A percentile compares a stretch with the other conserved stretches of the same genome.
Evolutionary conservation across 2,113 vertebrate species (phyloP).

Genomic region (Meriones unguiculatus): DNA sequence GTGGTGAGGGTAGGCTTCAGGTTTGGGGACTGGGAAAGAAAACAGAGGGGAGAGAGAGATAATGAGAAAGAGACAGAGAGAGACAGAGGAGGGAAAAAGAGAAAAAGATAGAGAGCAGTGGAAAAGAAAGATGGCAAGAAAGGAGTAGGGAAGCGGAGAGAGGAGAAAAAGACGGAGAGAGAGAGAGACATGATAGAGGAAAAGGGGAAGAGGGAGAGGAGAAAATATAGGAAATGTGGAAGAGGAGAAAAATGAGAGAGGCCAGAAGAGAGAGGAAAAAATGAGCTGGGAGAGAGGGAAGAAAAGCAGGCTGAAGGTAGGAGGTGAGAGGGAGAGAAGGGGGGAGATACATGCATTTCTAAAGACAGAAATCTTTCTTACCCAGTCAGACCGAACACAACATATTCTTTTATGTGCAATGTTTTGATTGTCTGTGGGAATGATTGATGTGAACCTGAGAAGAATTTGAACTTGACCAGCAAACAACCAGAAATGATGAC

Average conservation of each 20-base stretch:
- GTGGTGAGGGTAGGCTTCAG: background rate
- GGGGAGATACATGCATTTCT: background rate
- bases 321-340: background rate
- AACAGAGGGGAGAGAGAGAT: too few species aligned
- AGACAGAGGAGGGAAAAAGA: too few species aligned
- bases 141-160: too few species aligned
- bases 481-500: slow-evolving; percentile 59
- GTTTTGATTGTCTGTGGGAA: slow-evolving; percentile 52
- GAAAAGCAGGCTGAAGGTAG: background rate
- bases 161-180: background rate
- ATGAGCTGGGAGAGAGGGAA: too few species aligned
- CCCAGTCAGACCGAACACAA: slow-evolving; percentile 29
- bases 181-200: background rate
- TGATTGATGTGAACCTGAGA: slow-evolving; percentile 74
- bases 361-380: background rate
- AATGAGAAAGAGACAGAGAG: background rate
- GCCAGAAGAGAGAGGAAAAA: too few species aligned
- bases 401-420: slow-evolving; percentile 51
- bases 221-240: background rate
- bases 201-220: background rate
- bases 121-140: background rate
- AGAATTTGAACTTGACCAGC: slow-evolving; percentile 59
- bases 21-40: background rate
- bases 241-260: background rate
- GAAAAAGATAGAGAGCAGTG: too few species aligned